Evolutionary conservation across 2,797 vertebrate species (phyloP).

Genomic region (Enteromius argenteus): DNA sequence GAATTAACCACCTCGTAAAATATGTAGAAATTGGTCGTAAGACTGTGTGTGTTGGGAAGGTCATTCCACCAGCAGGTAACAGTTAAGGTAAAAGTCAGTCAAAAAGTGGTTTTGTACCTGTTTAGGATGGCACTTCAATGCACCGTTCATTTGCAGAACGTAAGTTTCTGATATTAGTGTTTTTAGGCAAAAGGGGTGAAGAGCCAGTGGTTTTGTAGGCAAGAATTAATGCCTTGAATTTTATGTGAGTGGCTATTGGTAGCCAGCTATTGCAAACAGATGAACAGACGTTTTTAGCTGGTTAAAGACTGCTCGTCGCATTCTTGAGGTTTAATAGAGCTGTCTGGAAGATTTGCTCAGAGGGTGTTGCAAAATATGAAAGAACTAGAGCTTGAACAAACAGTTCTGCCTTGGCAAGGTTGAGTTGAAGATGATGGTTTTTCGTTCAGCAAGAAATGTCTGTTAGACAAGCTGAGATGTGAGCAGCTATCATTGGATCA

Average conservation of each 20-base stretch:
- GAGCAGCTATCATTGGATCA: background rate
- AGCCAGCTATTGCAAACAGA: background rate
- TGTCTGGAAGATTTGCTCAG: background rate
- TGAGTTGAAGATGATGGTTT: background rate
- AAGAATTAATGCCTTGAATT: background rate
- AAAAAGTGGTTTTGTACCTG: background rate
- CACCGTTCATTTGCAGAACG: background rate
- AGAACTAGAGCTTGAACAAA: background rate
- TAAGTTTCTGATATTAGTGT: background rate
- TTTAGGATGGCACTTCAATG: background rate
- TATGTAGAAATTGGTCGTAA: too few species aligned
- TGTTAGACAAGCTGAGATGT: background rate
- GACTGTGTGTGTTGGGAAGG: too few species aligned
- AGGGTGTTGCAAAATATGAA: background rate
- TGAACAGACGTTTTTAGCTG: background rate
- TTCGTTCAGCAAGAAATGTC: background rate
- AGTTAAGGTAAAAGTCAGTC: background rate
- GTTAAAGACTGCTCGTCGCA: background rate
- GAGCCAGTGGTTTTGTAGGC: background rate
- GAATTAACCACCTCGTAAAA: too few species aligned
- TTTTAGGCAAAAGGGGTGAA: background rate
- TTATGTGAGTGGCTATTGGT: background rate
- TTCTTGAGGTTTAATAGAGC: background rate
- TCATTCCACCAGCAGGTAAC: background rate
- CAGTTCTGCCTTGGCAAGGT: background rate